Evolutionary conservation across 2,888 invertebrate species (phyloP).

Genomic region (Meandrusa payeni): DNA sequence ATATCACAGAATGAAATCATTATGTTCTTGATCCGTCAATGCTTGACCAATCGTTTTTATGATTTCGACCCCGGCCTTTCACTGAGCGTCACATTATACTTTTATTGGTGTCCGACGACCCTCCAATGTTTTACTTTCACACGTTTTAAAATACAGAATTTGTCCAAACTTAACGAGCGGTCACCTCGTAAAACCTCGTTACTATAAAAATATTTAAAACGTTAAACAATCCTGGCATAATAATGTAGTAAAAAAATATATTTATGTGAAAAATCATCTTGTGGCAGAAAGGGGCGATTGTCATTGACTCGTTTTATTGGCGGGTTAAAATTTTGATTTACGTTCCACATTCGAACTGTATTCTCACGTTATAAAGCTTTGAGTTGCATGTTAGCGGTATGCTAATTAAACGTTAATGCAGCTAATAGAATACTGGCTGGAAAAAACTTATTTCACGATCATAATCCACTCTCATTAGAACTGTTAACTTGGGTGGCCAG

Average conservation of each 20-base stretch:
- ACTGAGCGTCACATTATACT: slow-evolving; percentile 44
- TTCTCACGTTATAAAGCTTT: slow-evolving; percentile 21
- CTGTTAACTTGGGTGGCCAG: slow-evolving; percentile 13
- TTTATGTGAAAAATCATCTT: slow-evolving; percentile 48
- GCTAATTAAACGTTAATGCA: slow-evolving; percentile 18
- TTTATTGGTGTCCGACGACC: slow-evolving; percentile 54
- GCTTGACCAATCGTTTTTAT: slow-evolving; percentile 74
- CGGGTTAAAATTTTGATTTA: slow-evolving; percentile 35
- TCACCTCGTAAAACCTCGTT: slow-evolving; percentile 63
- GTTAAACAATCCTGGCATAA: slow-evolving; percentile 55
- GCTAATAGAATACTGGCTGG: slow-evolving; percentile 15
- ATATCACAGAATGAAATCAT: slow-evolving; percentile 51
- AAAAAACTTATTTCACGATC: slow-evolving; percentile 15
- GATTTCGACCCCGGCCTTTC: slow-evolving; percentile 56
- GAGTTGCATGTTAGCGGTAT: slow-evolving; percentile 11
- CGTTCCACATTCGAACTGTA: slow-evolving; percentile 19
- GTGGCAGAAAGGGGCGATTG: slow-evolving; percentile 26
- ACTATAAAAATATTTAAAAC: slow-evolving; percentile 43
- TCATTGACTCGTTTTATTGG: slow-evolving; percentile 36
- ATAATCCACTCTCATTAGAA: slow-evolving; percentile 10
- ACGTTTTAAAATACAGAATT: slow-evolving; percentile 70
- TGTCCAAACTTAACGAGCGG: slow-evolving; percentile 58
- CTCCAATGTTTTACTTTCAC: slow-evolving; percentile 72
- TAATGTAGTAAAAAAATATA: slow-evolving; percentile 70
- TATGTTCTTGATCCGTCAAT: slow-evolving; percentile 55